Conservation (phyloP, 2,888 invertebrate species). For the Chirona hameri region DNA sequence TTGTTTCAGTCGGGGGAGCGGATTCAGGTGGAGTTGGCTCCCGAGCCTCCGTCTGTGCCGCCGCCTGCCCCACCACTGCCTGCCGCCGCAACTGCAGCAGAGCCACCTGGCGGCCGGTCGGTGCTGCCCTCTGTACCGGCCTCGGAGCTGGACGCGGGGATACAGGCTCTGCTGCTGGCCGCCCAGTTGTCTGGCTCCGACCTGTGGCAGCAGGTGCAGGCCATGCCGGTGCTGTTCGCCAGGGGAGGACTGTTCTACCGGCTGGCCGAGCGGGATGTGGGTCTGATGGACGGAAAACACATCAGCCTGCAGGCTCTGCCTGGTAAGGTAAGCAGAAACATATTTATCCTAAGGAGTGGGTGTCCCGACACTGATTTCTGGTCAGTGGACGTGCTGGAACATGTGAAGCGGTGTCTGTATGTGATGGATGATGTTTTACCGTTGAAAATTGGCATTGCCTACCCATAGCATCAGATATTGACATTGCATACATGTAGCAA, state of each 20-base stretch:
- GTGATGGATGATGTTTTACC: too few relatives aligned
- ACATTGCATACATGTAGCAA: too few relatives aligned
- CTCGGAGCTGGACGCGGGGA: background rate
- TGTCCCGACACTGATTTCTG: too few relatives aligned
- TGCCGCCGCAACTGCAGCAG: background rate
- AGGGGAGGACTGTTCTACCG: conserved; percentile 2
- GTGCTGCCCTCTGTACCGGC: background rate
- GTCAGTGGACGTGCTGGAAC: too few relatives aligned
- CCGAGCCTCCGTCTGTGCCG: background rate
- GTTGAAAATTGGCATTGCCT: too few relatives aligned
- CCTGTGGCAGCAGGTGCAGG: conserved; percentile 7
- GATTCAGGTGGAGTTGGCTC: background rate
- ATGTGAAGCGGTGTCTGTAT: too few relatives aligned
- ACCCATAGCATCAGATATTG: too few relatives aligned
- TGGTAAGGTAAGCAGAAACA: background rate
- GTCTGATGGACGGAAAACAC: background rate
- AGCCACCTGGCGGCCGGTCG: background rate
- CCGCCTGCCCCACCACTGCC: background rate
- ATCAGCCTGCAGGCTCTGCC: background rate
- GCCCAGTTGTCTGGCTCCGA: background rate
- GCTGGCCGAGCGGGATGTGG: conserved; percentile 2
- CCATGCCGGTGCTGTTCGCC: conserved; percentile 4
- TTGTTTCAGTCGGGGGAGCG: background rate
- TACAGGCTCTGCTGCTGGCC: conserved; percentile 5
- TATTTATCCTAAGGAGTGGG: too few relatives aligned